phyloP scores from a whole-genome alignment of 2,888 invertebrate genomes.

The Aspidiotus rigidus region DNA sequence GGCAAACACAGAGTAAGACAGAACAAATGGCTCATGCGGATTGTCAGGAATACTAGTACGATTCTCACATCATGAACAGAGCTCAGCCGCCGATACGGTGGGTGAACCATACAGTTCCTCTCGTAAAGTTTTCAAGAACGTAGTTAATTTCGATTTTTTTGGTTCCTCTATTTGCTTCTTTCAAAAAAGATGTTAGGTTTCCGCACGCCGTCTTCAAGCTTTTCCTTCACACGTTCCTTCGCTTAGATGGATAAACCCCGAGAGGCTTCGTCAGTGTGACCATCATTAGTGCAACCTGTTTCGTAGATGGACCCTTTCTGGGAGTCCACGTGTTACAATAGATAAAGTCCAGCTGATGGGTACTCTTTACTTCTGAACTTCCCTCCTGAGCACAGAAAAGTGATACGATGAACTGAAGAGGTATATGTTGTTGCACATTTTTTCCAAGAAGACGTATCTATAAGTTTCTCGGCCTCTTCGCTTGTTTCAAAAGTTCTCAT shows the following conservation, averaged over 20 bases:
- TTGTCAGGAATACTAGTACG: neutral
- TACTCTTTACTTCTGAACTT: no score
- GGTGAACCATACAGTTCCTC: neutral
- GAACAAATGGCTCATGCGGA: neutral
- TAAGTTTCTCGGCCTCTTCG: no score
- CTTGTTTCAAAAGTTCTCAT: no score
- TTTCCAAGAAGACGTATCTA: no score
- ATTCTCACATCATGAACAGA: neutral
- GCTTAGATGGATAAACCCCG: neutral
- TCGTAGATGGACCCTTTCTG: neutral
- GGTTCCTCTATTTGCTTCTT: neutral
- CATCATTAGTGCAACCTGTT: neutral
- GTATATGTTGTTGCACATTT: no score
- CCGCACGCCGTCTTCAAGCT: neutral
- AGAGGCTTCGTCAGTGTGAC: neutral
- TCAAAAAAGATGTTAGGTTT: neutral
- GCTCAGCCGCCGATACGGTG: neutral
- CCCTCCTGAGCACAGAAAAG: no score
- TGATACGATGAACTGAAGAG: no score
- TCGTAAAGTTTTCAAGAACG: neutral
- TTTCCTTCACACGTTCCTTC: neutral
- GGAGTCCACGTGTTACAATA: neutral
- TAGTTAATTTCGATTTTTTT: neutral
- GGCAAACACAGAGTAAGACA: neutral
- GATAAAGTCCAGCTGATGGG: no score